Base-by-base conservation (phyloP, 1,140 invertebrate species). In the Nilaparvata lugens region DNA sequence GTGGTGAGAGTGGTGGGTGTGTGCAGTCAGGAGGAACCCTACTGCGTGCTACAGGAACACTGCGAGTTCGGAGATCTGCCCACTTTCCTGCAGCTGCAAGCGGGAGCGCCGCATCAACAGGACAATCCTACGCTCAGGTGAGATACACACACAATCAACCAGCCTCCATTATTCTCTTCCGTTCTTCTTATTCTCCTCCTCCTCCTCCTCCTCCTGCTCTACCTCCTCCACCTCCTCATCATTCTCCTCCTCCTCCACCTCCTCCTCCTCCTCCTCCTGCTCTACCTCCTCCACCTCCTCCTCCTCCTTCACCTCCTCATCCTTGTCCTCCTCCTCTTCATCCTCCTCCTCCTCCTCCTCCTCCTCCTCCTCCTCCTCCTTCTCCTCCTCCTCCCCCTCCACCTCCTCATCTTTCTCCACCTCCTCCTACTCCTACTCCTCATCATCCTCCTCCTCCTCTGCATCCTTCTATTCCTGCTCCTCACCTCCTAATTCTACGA, bases 1-100 rank as follows among this genome's bases (percentile, higher is more conserved):
- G 80, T 95, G 55, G 86, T 90, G 2, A 78, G 87, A 56, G 86
- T 94, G 52, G 78, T 93, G 4, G 91, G 89, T 1, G 76, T 93
- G 42, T 91, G 90, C 68, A 80, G 77, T 59, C 81, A 87, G 57
- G 86, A 91, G 59, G 89, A 92, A 67, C 91, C 91, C 0, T 82
- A 89, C 60, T 90, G 88, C 72, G 85, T 91, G 64, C 81, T 94
- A 2, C 84, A 93, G 58, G 91, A 95, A 71, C 90, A 92, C 71
- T 86, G 89, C 61, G 87, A 91, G 69, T 81, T 86, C 38, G 88
- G 89, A 4, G 89, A 93, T 71, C 78, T 95, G 18, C 87, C 89
- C 56, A 83, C 83, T 62, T 92, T 92, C 71, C 75, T 91, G 28
- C 75, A 78, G 57, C 74, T 67, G 55, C 74, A 75, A 16, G 65